These are phyloP conservation scores for Paratrypauchen microcephalus DNA, from an alignment of 2,797 vertebrate genomes.

Conservation along the genomic window DNA sequence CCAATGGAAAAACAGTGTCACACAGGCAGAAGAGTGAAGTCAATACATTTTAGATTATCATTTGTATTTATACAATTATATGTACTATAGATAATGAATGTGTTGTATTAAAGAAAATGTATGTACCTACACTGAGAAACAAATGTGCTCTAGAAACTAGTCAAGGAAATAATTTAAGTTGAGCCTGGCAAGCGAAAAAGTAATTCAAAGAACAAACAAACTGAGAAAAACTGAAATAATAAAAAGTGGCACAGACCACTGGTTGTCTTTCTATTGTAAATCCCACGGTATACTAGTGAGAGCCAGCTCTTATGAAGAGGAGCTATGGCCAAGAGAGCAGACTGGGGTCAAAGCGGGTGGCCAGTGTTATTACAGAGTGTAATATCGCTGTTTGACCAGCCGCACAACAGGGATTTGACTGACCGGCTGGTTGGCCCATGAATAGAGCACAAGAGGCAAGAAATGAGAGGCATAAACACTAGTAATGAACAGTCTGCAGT, in stretches of 20 bases:
- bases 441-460: constrained; percentile 65
- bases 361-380: constrained; percentile 83
- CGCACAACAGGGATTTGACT: constrained; percentile 78
- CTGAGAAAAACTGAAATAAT: constrained; percentile 53
- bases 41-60: constrained; percentile 23
- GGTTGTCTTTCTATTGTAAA: constrained; percentile 65
- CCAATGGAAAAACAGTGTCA: constrained; percentile 45
- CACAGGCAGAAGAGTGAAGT: constrained; percentile 6
- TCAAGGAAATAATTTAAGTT: constrained; percentile 40
- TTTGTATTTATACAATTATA: not conserved
- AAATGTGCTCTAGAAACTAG: constrained; percentile 25
- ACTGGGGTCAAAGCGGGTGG: constrained; percentile 75
- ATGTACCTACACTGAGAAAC: constrained; percentile 29
- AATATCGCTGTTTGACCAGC: constrained; percentile 83
- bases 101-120: constrained; percentile 19
- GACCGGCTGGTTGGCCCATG: constrained; percentile 68
- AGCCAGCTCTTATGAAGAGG: constrained; percentile 70
- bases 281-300: constrained; percentile 60
- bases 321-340: constrained; percentile 61
- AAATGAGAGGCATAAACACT: constrained; percentile 78
- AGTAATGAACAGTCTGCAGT: constrained; percentile 78
- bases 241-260: constrained; percentile 65
- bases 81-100: not conserved
- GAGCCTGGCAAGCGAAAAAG: constrained; percentile 32
- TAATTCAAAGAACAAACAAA: constrained; percentile 60